A percentile compares a stretch with the other conserved stretches of the same genome.
Evolutionary conservation across 2,113 vertebrate species (phyloP).

Genomic region (Triplophysa rosa): DNA sequence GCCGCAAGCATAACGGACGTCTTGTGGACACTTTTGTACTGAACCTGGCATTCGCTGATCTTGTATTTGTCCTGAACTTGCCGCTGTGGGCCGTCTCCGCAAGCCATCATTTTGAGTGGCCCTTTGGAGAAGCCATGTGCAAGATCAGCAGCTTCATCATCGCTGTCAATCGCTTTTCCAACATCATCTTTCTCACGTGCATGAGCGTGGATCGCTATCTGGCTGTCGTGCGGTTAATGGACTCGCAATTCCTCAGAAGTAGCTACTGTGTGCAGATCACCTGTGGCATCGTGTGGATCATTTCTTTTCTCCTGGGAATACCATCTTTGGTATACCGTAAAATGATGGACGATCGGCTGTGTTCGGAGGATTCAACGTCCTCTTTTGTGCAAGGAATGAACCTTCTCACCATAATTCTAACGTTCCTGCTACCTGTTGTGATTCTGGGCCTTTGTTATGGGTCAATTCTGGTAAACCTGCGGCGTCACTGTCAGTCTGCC

Average conservation of each 20-base stretch:
- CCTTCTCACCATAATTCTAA: slow-evolving; percentile 73
- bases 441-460: slow-evolving; percentile 82
- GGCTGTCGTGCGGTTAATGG: slow-evolving; percentile 76
- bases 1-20: slow-evolving; percentile 62
- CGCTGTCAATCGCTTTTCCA: slow-evolving; percentile 82
- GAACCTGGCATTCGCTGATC: slow-evolving; percentile 82
- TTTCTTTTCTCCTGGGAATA: slow-evolving; percentile 74
- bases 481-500: slow-evolving; percentile 58
- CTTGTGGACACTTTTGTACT: slow-evolving; percentile 83
- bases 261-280: slow-evolving; percentile 59
- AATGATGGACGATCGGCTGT: slow-evolving; percentile 40
- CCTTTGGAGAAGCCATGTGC: slow-evolving; percentile 77
- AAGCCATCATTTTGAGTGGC: slow-evolving; percentile 68
- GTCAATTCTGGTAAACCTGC: slow-evolving; percentile 75
- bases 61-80: slow-evolving; percentile 80
- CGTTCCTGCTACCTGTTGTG: slow-evolving; percentile 76
- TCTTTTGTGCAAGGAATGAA: slow-evolving; percentile 64
- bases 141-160: slow-evolving; percentile 82
- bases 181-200: slow-evolving; percentile 82
- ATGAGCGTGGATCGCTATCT: slow-evolving; percentile 82
- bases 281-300: slow-evolving; percentile 74
- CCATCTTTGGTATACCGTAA: slow-evolving; percentile 72
- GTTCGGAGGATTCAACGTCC: slow-evolving; percentile 66
- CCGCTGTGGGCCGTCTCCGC: slow-evolving; percentile 81
- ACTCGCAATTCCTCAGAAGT: slow-evolving; percentile 69